Evolutionary conservation across 1,140 invertebrate species (phyloP).

Genomic region (Drosophila subobscura): DNA sequence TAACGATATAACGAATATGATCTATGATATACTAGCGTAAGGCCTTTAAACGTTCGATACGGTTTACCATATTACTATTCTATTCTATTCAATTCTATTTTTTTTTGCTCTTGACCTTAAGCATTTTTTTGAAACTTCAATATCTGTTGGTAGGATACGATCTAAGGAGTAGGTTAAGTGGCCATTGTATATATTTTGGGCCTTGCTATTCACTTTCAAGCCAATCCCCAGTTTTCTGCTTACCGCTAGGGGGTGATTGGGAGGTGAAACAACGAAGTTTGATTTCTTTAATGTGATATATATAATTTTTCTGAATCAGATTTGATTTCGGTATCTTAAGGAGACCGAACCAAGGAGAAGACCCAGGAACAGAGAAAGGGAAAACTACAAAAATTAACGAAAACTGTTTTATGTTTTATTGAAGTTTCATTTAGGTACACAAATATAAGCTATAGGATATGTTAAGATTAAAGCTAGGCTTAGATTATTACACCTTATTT

Average conservation of each 20-base stretch:
- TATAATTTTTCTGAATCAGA: constrained; percentile 59
- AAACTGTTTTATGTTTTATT: constrained; percentile 18
- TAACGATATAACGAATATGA: too few species aligned
- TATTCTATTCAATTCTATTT: constrained; percentile 4
- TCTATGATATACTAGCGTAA: constrained; percentile 9
- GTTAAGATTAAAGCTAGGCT: constrained; percentile 9
- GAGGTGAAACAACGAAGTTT: constrained; percentile 37
- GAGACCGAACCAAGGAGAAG: constrained; percentile 25
- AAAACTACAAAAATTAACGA: constrained; percentile 2
- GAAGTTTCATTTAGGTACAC: constrained; percentile 39
- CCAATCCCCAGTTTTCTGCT: too few species aligned
- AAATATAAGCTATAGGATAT: constrained; percentile 13
- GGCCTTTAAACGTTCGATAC: constrained; percentile 9
- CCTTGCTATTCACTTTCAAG: constrained; percentile 20
- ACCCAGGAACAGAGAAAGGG: constrained; percentile 14
- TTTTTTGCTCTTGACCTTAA: constrained; percentile 55
- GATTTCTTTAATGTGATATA: constrained; percentile 81
- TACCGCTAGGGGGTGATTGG: too few species aligned
- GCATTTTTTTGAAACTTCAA: constrained; percentile 60
- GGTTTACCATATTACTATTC: constrained; percentile 3
- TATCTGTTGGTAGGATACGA: constrained; percentile 64
- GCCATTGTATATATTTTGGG: constrained; percentile 14
- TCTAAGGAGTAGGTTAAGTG: background rate
- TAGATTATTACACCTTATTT: constrained; percentile 25
- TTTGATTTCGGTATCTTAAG: constrained; percentile 49